phyloP scores from a whole-genome alignment of 2,797 vertebrate species.

The Oryzias sinensis region DNA sequence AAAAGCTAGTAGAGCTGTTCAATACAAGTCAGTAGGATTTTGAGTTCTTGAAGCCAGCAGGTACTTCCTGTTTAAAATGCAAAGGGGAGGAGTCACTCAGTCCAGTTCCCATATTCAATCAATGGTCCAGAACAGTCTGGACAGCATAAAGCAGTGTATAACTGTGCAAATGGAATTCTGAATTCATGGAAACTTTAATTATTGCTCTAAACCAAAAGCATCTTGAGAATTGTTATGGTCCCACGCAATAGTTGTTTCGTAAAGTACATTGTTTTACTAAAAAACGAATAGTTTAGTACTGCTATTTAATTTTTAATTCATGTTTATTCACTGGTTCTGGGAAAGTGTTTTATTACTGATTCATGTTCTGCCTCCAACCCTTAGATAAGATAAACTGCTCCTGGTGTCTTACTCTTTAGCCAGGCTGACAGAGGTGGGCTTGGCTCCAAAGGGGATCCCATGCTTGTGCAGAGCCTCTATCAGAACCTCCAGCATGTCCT shows the following conservation, averaged over 20 bases:
- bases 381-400: slow-evolving; percentile 5
- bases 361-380: too few relatives aligned
- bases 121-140: too few relatives aligned
- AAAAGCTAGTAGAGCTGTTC: too few relatives aligned
- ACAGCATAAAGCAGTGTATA: too few relatives aligned
- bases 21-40: too few relatives aligned
- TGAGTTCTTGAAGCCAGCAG: too few relatives aligned
- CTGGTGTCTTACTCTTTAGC: slow-evolving; percentile 94
- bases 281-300: too few relatives aligned
- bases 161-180: too few relatives aligned
- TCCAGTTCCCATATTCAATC: too few relatives aligned
- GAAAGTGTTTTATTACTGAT: too few relatives aligned
- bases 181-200: slow-evolving; percentile 42
- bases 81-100: too few relatives aligned
- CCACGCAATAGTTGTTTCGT: not conserved
- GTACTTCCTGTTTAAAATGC: too few relatives aligned
- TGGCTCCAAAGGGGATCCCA: slow-evolving; percentile 95
- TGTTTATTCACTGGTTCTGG: not conserved
- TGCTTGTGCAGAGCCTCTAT: slow-evolving; percentile 90
- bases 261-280: not conserved
- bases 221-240: not conserved
- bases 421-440: slow-evolving; percentile 86
- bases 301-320: not conserved
- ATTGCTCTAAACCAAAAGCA: not conserved
- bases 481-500: slow-evolving; percentile 87